Base-by-base conservation (phyloP, 2,888 invertebrate species). In the Dasysyrphus tricinctus region DNA sequence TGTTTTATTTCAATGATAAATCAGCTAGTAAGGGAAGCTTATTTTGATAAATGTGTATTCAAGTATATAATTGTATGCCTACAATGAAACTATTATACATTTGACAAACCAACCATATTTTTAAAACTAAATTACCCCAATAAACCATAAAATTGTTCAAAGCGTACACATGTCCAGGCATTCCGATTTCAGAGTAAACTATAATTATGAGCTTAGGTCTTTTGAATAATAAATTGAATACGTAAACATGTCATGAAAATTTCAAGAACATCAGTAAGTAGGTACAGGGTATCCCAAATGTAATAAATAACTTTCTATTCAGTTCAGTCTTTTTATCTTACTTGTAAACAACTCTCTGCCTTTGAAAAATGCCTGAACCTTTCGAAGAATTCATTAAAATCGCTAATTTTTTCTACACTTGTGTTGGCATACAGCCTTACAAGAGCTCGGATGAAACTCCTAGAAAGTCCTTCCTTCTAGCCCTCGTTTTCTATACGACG, bases 371-470 rank as follows among this genome's bases (percentile, higher is more conserved):
- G 67, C 12, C 37, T 16, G 9, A 19, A 24, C 34, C 61, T 1
- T 78, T 90, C 9, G 51, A 87, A 5, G 63, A 65, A 3, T 91
- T 91, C 54, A 84, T 90, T 5, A 80, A 78, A 5, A 89, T 85
- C 32, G 89, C 90, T 0, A 88, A 90, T 65, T 42, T 82, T 0
- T 89, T 91, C 56, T 90, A 90, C 56, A 72, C 88, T 4, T 88
- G 89, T 0, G 88, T 91, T 32, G 91, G 91, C 24, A 88, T 91
- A 70, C 77, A 88, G 75, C 89, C 89, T 16, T 91, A 90, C 78
- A 88, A 72, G 2, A 3, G 49, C 34, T 47, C 16, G 1, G 5
- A 12, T 12, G 32, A 16, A 29, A 49, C 65, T 1, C 77, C 57
- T 12, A 54, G n/a, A 42, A 77, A 77, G 29, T 61, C 74, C 0